Evolutionary conservation across 2,797 vertebrate species (phyloP).

Genomic region (Heliangelus exortis): DNA sequence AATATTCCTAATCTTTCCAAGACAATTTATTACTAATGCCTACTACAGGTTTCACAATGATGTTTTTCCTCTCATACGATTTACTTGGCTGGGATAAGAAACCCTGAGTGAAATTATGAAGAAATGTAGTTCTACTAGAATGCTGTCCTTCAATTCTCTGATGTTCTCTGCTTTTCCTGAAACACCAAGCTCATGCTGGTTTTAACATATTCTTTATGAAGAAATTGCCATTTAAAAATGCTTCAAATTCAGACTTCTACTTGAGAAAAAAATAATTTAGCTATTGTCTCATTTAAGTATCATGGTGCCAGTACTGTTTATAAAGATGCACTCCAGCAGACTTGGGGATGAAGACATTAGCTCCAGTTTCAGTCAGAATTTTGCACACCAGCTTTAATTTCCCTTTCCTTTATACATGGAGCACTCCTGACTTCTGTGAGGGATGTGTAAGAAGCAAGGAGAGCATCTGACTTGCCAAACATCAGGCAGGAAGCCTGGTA

Average conservation of each 20-base stretch:
- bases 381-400: neutral
- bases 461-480: neutral
- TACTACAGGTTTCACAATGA: neutral
- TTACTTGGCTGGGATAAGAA: neutral
- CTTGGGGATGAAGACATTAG: neutral
- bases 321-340: neutral
- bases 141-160: neutral
- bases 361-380: neutral
- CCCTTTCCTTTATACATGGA: neutral
- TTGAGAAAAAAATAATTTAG: neutral
- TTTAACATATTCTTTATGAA: neutral
- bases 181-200: neutral
- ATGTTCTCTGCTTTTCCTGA: neutral
- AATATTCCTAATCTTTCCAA: neutral
- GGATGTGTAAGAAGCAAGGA: neutral
- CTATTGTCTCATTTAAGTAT: neutral
- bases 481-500: neutral
- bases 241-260: neutral
- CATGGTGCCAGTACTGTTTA: neutral
- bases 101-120: neutral
- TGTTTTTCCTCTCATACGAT: neutral
- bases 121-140: neutral
- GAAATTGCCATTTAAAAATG: neutral
- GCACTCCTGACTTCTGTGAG: neutral
- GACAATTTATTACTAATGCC: neutral